These are phyloP conservation scores for Chroicocephalus ridibundus DNA, from an alignment of 2,113 vertebrate species.

Conservation along the genomic window DNA sequence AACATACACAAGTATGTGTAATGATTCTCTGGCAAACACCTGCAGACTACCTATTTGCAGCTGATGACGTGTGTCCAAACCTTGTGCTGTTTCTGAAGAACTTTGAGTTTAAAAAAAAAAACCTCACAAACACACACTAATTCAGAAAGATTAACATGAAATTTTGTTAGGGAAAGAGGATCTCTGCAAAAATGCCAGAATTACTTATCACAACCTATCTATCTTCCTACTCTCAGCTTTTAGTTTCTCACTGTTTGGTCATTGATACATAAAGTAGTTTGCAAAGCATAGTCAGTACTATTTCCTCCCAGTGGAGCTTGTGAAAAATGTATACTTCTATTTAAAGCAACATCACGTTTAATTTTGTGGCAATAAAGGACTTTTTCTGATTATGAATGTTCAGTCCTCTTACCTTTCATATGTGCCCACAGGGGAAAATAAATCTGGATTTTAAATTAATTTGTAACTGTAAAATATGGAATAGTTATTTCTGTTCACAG, in stretches of 20 bases:
- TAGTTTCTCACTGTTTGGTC: not conserved
- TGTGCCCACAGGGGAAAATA: conserved; percentile 8
- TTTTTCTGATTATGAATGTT: not conserved
- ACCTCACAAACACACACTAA: not conserved
- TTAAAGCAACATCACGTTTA: conserved; percentile 34
- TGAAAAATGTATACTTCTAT: conserved; percentile 17
- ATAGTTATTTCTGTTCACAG: conserved; percentile 45
- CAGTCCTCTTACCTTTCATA: conserved; percentile 6
- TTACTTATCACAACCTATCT: not conserved
- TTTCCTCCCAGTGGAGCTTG: not conserved
- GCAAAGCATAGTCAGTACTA: not conserved
- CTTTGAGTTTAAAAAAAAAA: not conserved
- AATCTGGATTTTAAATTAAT: conserved; percentile 37
- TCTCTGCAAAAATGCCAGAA: not conserved
- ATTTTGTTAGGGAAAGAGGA: not conserved
- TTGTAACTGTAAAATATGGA: conserved; percentile 11
- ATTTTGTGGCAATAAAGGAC: not conserved
- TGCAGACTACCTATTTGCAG: not conserved
- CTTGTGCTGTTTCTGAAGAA: not conserved
- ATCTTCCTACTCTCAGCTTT: not conserved
- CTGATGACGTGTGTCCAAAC: not conserved
- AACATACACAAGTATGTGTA: not conserved
- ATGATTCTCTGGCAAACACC: not conserved
- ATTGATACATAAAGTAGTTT: not conserved
- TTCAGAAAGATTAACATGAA: not conserved